phyloP scores from a whole-genome alignment of 2,888 invertebrate species.

The Sarcophaga rosellei region DNA sequence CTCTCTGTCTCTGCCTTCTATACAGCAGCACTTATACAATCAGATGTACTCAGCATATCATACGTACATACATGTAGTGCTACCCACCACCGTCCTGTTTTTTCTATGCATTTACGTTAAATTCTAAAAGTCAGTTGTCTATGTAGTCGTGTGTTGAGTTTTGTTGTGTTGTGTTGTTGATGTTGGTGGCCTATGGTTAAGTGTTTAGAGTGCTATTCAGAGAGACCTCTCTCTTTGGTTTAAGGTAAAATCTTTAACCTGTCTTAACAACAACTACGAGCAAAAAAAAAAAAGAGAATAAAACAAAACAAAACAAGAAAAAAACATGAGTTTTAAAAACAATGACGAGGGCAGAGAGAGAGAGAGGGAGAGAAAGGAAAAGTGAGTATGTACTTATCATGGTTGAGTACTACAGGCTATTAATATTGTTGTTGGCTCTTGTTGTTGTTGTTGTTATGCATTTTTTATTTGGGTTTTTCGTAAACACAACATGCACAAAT shows the following conservation, averaged over 20 bases:
- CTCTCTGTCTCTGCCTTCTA: neutral
- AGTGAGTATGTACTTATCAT: neutral
- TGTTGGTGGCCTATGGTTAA: conserved; percentile 56
- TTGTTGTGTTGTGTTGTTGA: conserved; percentile 26
- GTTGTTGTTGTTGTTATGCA: neutral
- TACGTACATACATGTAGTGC: neutral
- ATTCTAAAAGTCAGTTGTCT: neutral
- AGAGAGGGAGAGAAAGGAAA: neutral
- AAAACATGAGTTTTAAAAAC: neutral
- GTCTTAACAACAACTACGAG: conserved; percentile 14
- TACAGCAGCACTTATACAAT: conserved; percentile 23
- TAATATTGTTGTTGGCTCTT: neutral
- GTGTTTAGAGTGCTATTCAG: conserved; percentile 54
- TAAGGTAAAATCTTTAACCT: conserved; percentile 35
- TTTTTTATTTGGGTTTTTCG: no score
- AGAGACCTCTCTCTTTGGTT: neutral
- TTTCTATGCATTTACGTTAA: neutral
- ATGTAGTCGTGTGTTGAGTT: neutral
- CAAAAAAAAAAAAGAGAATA: neutral
- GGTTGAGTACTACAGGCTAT: neutral
- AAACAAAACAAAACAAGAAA: neutral
- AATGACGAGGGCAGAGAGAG: neutral
- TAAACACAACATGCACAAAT: no score
- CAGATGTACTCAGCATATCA: neutral
- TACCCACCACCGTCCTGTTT: neutral